Percentiles rank a stretch among this genome's conserved stretches.
phyloP scores from a whole-genome alignment of 2,113 vertebrate species.

The Hiodon tergisus region DNA sequence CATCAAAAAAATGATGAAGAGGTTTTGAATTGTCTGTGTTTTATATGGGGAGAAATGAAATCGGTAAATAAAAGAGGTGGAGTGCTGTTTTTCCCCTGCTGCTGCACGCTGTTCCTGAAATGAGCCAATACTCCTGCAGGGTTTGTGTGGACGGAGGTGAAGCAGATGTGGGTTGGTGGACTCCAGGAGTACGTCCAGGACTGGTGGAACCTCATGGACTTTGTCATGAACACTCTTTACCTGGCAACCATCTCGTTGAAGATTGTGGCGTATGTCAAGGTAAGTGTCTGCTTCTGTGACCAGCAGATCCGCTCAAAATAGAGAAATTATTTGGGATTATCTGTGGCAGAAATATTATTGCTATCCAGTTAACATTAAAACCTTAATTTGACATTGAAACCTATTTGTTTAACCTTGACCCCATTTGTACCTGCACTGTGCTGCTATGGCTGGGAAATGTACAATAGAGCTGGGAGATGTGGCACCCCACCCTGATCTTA shows the following conservation, averaged over 20 bases:
- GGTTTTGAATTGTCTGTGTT: constrained; percentile 7
- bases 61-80: too few species aligned
- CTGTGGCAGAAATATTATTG: too few species aligned
- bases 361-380: too few species aligned
- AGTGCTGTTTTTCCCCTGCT: neutral
- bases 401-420: too few species aligned
- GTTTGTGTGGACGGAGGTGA: constrained; percentile 88
- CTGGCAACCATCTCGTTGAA: constrained; percentile 84
- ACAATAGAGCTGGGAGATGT: constrained; percentile 77
- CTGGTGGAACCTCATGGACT: constrained; percentile 90
- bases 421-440: too few species aligned
- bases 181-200: constrained; percentile 81
- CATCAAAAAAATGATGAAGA: neutral
- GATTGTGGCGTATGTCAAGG: constrained; percentile 84
- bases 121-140: constrained; percentile 51
- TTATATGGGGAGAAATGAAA: neutral
- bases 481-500: constrained; percentile 85
- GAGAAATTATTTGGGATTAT: too few species aligned
- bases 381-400: too few species aligned
- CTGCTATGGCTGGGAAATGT: too few species aligned
- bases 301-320: too few species aligned
- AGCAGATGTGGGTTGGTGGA: constrained; percentile 87
- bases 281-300: constrained; percentile 36
- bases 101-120: neutral
- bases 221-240: constrained; percentile 88